phyloP scores from a whole-genome alignment of 2,888 invertebrate species.

The Hydraecia micacea region DNA sequence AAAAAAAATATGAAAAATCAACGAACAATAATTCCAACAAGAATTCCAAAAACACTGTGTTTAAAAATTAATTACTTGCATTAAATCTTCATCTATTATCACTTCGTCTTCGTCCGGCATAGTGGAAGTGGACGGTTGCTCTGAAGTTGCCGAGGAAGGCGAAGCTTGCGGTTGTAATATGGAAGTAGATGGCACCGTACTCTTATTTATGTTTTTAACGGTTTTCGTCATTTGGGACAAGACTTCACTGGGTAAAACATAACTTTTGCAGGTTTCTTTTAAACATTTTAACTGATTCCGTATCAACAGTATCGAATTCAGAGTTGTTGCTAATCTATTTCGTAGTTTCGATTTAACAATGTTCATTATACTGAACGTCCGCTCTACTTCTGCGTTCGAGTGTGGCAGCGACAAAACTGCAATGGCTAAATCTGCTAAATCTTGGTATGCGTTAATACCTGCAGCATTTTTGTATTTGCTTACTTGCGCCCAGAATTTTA shows the following conservation, averaged over 20 bases:
- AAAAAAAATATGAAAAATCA: not conserved
- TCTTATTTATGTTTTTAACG: not conserved
- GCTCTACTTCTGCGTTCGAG: not conserved
- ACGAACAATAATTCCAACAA: not conserved
- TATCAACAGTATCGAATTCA: constrained; percentile 4
- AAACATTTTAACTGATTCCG: not conserved
- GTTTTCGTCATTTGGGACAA: constrained; percentile 5
- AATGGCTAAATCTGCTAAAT: too few species aligned
- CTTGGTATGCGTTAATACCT: too few species aligned
- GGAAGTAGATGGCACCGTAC: too few species aligned
- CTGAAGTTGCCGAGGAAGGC: too few species aligned
- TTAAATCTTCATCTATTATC: too few species aligned
- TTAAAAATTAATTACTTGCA: too few species aligned
- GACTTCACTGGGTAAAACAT: constrained; percentile 2
- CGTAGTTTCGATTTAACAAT: constrained; percentile 2
- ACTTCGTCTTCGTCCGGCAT: too few species aligned
- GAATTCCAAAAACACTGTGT: too few species aligned
- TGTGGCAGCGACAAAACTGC: constrained; percentile 1
- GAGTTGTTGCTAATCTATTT: not conserved
- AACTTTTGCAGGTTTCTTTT: not conserved
- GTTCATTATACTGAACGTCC: not conserved
- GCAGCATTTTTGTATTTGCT: too few species aligned
- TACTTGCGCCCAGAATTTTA: too few species aligned
- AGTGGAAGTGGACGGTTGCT: too few species aligned
- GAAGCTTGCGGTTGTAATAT: too few species aligned